Conservation (phyloP, 2,888 invertebrate genomes). For the Epirrhoe tristata region DNA sequence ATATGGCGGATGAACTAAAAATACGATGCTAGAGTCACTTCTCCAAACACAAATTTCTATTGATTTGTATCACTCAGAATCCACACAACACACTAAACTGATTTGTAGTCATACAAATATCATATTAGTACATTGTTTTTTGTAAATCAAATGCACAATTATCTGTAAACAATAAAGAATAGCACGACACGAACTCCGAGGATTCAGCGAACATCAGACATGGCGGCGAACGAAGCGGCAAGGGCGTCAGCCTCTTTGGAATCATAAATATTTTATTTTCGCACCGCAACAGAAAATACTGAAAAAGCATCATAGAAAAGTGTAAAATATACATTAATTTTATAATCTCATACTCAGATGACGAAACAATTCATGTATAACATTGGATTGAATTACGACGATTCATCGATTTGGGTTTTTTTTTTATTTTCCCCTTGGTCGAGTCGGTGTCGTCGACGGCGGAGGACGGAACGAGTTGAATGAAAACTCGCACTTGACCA, state of each 20-base stretch:
- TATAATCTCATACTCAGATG: slow-evolving; percentile 70
- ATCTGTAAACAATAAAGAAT: slow-evolving; percentile 79
- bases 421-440: slow-evolving; percentile 23
- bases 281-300: slow-evolving; percentile 80
- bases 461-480: not conserved
- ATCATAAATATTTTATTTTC: slow-evolving; percentile 59
- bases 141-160: slow-evolving; percentile 73
- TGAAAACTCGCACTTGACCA: slow-evolving; percentile 25
- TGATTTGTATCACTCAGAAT: slow-evolving; percentile 71
- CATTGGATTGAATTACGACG: slow-evolving; percentile 59
- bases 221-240: slow-evolving; percentile 81
- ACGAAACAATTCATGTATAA: slow-evolving; percentile 67
- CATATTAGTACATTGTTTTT: slow-evolving; percentile 71
- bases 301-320: slow-evolving; percentile 69
- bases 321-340: slow-evolving; percentile 70
- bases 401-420: slow-evolving; percentile 47
- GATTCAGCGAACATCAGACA: slow-evolving; percentile 84
- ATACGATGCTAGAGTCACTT: slow-evolving; percentile 83
- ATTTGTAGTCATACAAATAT: slow-evolving; percentile 69
- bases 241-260: slow-evolving; percentile 73
- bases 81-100: slow-evolving; percentile 76
- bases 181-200: slow-evolving; percentile 84
- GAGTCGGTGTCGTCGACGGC: too few relatives aligned
- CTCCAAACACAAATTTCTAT: slow-evolving; percentile 75
- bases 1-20: slow-evolving; percentile 89